A percentile compares a stretch with the other conserved stretches of the same genome.
These are phyloP conservation scores for Agonopterix arenella DNA, from an alignment of 2,888 invertebrate species.

Conservation along the genomic window DNA sequence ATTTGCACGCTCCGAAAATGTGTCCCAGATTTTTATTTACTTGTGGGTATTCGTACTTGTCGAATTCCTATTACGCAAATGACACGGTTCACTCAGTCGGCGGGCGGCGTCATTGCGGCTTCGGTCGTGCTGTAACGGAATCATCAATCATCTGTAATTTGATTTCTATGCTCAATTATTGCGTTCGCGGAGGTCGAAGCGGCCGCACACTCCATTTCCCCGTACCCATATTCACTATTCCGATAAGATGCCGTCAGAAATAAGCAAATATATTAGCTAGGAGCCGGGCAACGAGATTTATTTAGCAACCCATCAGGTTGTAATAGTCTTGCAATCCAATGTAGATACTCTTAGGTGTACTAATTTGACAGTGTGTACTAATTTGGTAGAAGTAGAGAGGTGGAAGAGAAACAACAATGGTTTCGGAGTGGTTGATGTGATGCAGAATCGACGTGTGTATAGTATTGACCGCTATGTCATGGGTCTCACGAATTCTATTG, in stretches of 20 bases:
- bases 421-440: slow-evolving; percentile 1
- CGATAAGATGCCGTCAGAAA: neutral
- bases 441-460: slow-evolving; percentile 12
- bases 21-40: slow-evolving; percentile 11
- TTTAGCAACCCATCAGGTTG: neutral
- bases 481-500: slow-evolving; percentile 42
- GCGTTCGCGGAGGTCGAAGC: slow-evolving; percentile 69
- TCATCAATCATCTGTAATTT: slow-evolving; percentile 76
- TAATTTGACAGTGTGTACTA: neutral
- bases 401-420: neutral
- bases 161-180: slow-evolving; percentile 77
- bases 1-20: neutral
- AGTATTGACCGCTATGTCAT: slow-evolving; percentile 23
- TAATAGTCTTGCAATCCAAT: no score
- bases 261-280: slow-evolving; percentile 2
- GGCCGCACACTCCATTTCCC: slow-evolving; percentile 52
- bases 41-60: slow-evolving; percentile 35
- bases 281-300: neutral
- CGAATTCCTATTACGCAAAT: slow-evolving; percentile 66
- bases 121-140: slow-evolving; percentile 71
- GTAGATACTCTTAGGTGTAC: neutral
- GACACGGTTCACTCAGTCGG: slow-evolving; percentile 58
- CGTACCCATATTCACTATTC: slow-evolving; percentile 32
- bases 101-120: slow-evolving; percentile 58
- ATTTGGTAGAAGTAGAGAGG: no score